These are phyloP conservation scores for Eretmocerus hayati DNA, from an alignment of 2,888 invertebrate species.

Conservation along the genomic window DNA sequence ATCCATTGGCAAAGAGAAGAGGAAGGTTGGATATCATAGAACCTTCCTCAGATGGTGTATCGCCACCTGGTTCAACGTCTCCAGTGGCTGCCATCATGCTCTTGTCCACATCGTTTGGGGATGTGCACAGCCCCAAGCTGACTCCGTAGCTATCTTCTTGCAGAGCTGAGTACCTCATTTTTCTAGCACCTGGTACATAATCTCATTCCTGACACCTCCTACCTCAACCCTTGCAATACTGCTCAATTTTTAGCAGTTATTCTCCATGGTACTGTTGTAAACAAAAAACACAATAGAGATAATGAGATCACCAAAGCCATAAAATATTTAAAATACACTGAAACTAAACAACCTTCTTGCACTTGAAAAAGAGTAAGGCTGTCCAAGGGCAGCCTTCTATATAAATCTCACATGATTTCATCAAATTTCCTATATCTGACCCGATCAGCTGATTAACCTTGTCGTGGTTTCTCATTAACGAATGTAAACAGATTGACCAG, in stretches of 20 bases:
- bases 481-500: too few relatives aligned
- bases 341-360: not conserved
- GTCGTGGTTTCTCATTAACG: too few relatives aligned
- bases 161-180: conserved; percentile 39
- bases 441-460: too few relatives aligned
- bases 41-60: conserved; percentile 33
- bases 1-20: conserved; percentile 63
- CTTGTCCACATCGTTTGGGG: conserved; percentile 32
- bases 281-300: conserved; percentile 2
- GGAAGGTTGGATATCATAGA: conserved; percentile 67
- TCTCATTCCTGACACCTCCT: conserved; percentile 6
- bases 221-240: conserved; percentile 3
- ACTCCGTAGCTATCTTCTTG: conserved; percentile 39
- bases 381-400: too few relatives aligned
- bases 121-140: conserved; percentile 35
- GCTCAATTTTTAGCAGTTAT: conserved; percentile 2
- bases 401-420: too few relatives aligned
- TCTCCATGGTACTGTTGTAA: conserved; percentile 13
- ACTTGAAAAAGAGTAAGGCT: too few relatives aligned
- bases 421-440: too few relatives aligned
- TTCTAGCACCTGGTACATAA: conserved; percentile 15
- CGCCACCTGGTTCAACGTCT: conserved; percentile 30
- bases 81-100: conserved; percentile 36
- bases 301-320: not conserved
- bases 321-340: conserved; percentile 1